phyloP scores from a whole-genome alignment of 2,797 vertebrate genomes.

The Gymnothorax reevesii region DNA sequence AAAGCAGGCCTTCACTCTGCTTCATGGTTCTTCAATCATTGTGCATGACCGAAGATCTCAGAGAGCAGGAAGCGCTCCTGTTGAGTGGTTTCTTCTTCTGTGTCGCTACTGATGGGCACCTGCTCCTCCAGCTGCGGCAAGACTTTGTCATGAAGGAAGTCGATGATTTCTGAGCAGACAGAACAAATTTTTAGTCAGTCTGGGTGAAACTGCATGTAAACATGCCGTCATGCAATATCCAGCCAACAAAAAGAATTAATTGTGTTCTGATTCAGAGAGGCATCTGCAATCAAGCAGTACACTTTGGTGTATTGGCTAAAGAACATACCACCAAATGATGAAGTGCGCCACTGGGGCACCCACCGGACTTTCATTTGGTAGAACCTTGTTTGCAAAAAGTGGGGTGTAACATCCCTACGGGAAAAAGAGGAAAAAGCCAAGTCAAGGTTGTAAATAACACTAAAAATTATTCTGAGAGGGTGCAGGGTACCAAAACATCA shows the following conservation, averaged over 20 bases:
- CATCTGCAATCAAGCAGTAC: not conserved
- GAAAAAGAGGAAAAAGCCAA: conserved; percentile 27
- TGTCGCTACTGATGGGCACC: conserved; percentile 41
- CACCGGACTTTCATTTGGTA: conserved; percentile 71
- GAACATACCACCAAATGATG: conserved; percentile 71
- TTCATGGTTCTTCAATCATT: not conserved
- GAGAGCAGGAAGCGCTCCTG: conserved; percentile 47
- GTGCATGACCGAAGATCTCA: conserved; percentile 50
- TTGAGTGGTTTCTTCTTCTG: not conserved
- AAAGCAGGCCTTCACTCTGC: not conserved
- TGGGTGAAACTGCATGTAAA: not conserved
- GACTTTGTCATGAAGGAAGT: conserved; percentile 67
- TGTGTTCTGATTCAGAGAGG: not conserved
- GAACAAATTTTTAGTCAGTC: not conserved
- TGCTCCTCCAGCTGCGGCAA: conserved; percentile 67
- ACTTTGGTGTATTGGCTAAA: not conserved
- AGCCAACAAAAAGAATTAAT: not conserved
- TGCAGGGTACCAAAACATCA: too few relatives aligned
- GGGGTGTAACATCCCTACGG: conserved; percentile 69
- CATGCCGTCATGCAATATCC: not conserved
- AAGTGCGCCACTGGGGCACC: conserved; percentile 76
- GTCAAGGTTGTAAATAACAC: not conserved
- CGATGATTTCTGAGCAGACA: conserved; percentile 71
- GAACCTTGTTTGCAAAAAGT: conserved; percentile 71
- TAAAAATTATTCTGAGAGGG: not conserved